Base-by-base conservation (phyloP, 2,797 vertebrate genomes). In the Lophius americanus region DNA sequence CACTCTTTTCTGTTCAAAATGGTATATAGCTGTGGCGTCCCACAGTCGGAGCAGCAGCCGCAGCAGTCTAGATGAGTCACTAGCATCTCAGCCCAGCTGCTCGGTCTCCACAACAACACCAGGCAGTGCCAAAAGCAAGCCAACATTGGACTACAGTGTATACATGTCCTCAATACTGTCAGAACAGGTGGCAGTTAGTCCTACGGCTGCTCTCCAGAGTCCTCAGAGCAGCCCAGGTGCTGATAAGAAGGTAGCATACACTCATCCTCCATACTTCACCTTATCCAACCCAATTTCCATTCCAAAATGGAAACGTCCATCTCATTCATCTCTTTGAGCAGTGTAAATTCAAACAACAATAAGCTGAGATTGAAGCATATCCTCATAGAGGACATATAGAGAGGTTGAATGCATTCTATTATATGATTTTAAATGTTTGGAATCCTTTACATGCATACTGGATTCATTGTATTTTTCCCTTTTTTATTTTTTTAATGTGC, bases 81-180 rank as follows among this genome's bases (percentile, higher is more conserved):
- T 95, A 66, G 51, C 76, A 23, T 85, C 93, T 54, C 96, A 93
- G 84, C 84, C 88, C 0, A 94, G 92, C 43, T 79, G 93, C 58
- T 59, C 86, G 0, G 36, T 35, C 51, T 84, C 94, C 72, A 70
- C 86, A 0, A 68, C 82, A 57, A 23, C 69, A 50, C 52, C 69
- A 46, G 66, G 71, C 70, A 81, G 72, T 0, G 52, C 93, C 75
- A 93, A 91, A 77, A 91, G 92, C 86, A 97, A 94, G 68, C 85
- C 91, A 54, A 88, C 93, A n/a, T 79, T 98, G 75, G 96, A 98
- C 78, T 99, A 98, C 89, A 92, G 49, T 0, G 70, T 94, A 70
- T 99, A 97, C 79, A 98, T 99, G 96, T 94, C 95, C 54, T 94
- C 93, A 14, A 94, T 96, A 77, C 74, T 98, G 86, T 95, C 95